These are phyloP conservation scores for Aporrectodea caliginosa DNA, from an alignment of 1,140 invertebrate species.

Conservation along the genomic window DNA sequence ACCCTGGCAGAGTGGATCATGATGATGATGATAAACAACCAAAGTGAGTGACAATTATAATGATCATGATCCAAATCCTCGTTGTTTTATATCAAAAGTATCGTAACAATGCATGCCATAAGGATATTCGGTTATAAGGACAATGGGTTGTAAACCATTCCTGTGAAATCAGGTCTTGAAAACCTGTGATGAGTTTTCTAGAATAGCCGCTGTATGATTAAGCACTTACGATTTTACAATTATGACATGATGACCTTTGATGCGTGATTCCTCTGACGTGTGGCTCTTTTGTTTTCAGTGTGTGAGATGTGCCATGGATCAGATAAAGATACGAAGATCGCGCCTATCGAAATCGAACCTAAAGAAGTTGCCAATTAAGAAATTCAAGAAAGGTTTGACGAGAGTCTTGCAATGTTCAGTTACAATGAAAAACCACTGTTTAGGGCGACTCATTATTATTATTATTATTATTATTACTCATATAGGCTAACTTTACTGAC, in stretches of 20 bases:
- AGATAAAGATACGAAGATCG: background rate
- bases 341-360: constrained; percentile 6
- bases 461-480: background rate
- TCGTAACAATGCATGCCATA: too few relatives aligned
- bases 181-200: background rate
- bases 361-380: constrained; percentile 6
- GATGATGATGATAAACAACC: too few relatives aligned
- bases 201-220: background rate
- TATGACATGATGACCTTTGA: background rate
- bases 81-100: too few relatives aligned
- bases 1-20: too few relatives aligned
- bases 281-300: background rate
- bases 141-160: too few relatives aligned
- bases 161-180: too few relatives aligned
- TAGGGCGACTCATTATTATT: background rate
- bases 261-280: background rate
- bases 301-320: background rate
- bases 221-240: background rate
- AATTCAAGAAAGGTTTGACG: constrained; percentile 7
- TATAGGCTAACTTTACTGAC: background rate
- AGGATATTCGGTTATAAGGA: too few relatives aligned
- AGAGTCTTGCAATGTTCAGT: background rate
- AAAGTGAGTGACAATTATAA: too few relatives aligned
- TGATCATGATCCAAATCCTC: too few relatives aligned
- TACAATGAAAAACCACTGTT: background rate